Percentiles rank a stretch among this genome's conserved stretches.
These are phyloP conservation scores for Platycheirus rosarum DNA, from an alignment of 2,888 invertebrate species.

Conservation along the genomic window DNA sequence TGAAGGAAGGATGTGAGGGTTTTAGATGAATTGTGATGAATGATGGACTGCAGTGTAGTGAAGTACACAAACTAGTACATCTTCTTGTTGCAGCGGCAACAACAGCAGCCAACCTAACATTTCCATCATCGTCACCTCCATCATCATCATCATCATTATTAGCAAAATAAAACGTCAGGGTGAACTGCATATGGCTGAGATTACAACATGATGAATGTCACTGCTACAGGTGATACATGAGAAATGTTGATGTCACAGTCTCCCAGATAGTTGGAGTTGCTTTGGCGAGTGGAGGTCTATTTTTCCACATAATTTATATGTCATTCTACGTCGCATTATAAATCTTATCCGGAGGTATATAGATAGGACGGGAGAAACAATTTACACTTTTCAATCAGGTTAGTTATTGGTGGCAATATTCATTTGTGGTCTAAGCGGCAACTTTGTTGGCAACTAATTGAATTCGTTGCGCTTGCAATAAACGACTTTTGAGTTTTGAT, in stretches of 20 bases:
- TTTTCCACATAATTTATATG: conserved; percentile 49
- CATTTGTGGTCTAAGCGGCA: no score
- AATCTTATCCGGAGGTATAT: conserved; percentile 32
- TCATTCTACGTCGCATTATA: conserved; percentile 33
- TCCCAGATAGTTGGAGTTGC: conserved; percentile 6
- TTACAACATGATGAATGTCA: conserved; percentile 73
- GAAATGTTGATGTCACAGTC: conserved; percentile 60
- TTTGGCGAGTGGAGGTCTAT: conserved; percentile 15
- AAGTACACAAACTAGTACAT: conserved; percentile 54
- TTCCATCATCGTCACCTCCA: conserved; percentile 12
- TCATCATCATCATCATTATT: conserved; percentile 45
- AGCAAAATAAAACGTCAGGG: conserved; percentile 68
- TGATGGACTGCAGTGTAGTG: conserved; percentile 73
- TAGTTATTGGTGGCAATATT: no score
- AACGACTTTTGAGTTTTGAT: no score
- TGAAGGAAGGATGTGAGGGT: conserved; percentile 79
- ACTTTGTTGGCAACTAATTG: no score
- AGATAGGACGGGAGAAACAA: conserved; percentile 41
- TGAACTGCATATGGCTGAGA: conserved; percentile 72
- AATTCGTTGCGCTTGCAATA: no score
- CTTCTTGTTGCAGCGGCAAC: conserved; percentile 65
- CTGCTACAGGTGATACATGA: conserved; percentile 73
- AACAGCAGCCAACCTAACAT: conserved; percentile 48
- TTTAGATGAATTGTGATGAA: conserved; percentile 78
- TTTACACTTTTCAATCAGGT: conserved; percentile 55